Conservation (phyloP, 2,113 vertebrate species). For the Colistium nudipinnis region DNA sequence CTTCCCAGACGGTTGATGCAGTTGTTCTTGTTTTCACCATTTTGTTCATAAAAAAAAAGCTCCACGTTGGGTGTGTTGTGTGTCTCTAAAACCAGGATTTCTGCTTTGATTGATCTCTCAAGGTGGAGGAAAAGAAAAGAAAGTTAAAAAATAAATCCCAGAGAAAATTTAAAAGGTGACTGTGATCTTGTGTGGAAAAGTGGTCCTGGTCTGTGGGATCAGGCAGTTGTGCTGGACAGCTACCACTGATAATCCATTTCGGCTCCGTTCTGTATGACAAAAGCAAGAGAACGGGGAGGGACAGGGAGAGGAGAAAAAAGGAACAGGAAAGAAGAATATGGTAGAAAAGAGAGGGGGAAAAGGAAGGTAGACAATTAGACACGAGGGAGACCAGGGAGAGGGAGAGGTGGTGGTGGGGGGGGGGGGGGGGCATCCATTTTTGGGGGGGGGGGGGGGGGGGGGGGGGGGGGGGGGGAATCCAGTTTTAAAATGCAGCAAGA, state of each 20-base stretch:
- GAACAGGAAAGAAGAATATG: neutral
- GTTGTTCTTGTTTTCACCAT: constrained; percentile 68
- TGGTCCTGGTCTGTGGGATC: constrained; percentile 86
- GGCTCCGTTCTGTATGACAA: constrained; percentile 88
- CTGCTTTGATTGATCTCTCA: constrained; percentile 77
- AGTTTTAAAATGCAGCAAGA: too few relatives aligned
- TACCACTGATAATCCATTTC: constrained; percentile 99
- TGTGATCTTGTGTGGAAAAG: constrained; percentile 86
- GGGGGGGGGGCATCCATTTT: too few relatives aligned
- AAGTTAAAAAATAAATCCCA: constrained; percentile 26
- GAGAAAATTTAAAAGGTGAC: constrained; percentile 79
- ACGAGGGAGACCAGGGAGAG: neutral
- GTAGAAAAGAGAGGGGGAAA: neutral
- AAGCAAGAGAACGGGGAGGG: constrained; percentile 52
- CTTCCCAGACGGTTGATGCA: constrained; percentile 78
- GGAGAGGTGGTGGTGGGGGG: too few relatives aligned
- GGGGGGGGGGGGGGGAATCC: too few relatives aligned
- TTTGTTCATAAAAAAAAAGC: constrained; percentile 83
- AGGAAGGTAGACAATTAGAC: neutral
- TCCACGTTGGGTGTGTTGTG: constrained; percentile 51
- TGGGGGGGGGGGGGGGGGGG: too few relatives aligned
- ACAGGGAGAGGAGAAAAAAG: neutral
- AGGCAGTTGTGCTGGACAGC: constrained; percentile 81
- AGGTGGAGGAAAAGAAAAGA: constrained; percentile 71
- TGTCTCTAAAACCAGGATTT: constrained; percentile 53